A percentile compares a stretch with the other conserved stretches of the same genome.
phyloP scores from a whole-genome alignment of 1,140 invertebrate species.

The Drosophila pectinifera region DNA sequence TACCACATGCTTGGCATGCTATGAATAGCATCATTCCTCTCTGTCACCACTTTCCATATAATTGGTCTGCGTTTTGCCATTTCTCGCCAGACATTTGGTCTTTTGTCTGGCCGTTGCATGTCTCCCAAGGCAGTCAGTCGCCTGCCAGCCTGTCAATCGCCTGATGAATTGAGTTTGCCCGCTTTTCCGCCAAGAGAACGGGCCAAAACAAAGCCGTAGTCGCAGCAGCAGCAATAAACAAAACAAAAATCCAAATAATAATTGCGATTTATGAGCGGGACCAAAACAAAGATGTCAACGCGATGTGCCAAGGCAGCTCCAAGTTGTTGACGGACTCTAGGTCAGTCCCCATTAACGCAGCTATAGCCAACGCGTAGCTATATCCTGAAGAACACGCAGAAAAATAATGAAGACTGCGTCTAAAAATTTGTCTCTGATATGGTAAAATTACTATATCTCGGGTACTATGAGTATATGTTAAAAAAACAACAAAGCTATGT shows the following conservation, averaged over 20 bases:
- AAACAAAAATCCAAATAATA: constrained; percentile 22
- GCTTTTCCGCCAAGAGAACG: constrained; percentile 49
- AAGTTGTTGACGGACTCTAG: constrained; percentile 53
- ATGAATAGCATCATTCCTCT: constrained; percentile 29
- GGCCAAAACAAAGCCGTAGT: constrained; percentile 25
- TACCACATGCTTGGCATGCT: constrained; percentile 7
- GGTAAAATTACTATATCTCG: too few species aligned
- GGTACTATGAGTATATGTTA: too few species aligned
- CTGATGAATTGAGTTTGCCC: constrained; percentile 69
- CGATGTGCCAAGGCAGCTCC: constrained; percentile 32
- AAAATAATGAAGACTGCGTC: background rate
- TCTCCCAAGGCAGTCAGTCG: constrained; percentile 25
- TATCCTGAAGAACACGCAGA: background rate
- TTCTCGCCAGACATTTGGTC: constrained; percentile 37
- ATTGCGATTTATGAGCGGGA: constrained; percentile 43
- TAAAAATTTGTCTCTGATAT: background rate
- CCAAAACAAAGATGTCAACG: constrained; percentile 50
- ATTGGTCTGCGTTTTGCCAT: constrained; percentile 40
- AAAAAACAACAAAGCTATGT: background rate
- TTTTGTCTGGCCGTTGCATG: constrained; percentile 27
- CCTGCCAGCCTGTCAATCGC: constrained; percentile 55
- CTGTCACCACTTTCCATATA: constrained; percentile 29
- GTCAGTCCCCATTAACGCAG: constrained; percentile 35
- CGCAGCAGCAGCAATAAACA: constrained; percentile 15
- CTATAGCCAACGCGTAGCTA: constrained; percentile 12